Conservation (phyloP, 2,797 vertebrate genomes). For the Scolopax rusticola region DNA sequence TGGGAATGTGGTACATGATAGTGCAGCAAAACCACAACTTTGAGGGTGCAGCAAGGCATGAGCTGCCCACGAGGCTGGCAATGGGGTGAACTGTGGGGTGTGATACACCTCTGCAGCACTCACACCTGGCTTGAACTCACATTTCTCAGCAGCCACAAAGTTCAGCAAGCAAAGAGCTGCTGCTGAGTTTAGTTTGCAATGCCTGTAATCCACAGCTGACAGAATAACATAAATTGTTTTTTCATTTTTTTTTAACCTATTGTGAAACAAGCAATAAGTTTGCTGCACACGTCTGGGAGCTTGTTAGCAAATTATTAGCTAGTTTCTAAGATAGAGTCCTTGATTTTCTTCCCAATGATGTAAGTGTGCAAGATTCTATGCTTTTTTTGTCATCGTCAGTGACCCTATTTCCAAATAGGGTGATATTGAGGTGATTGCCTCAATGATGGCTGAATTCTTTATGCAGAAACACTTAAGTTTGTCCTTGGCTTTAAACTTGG, state of each 20-base stretch:
- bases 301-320: neutral
- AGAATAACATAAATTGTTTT: neutral
- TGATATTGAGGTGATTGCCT: neutral
- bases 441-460: neutral
- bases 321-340: neutral
- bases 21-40: neutral
- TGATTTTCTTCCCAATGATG: neutral
- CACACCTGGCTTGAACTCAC: neutral
- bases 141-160: neutral
- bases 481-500: neutral
- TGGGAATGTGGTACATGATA: accelerated
- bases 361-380: neutral
- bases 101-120: neutral
- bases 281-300: accelerated
- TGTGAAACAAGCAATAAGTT: neutral
- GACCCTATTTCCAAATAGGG: neutral
- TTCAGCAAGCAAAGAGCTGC: neutral
- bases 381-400: neutral
- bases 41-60: accelerated
- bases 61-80: neutral
- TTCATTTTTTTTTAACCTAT: neutral
- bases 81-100: neutral
- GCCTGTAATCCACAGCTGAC: neutral
- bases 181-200: neutral
- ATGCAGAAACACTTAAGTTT: neutral